These are phyloP conservation scores for Coturnix japonica DNA, from an alignment of 2,113 vertebrate genomes.

Conservation along the genomic window DNA sequence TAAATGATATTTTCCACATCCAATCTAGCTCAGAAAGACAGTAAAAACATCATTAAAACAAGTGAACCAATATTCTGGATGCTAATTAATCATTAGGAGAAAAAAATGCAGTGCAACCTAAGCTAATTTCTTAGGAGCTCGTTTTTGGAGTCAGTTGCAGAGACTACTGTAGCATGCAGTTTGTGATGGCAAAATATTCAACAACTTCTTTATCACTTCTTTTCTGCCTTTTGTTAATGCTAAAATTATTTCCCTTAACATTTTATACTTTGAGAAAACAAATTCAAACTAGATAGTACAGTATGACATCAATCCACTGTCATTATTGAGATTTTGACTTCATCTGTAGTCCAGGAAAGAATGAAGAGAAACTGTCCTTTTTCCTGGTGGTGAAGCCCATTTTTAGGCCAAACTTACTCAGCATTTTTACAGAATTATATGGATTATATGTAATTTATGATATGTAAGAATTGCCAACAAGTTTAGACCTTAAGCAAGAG, in stretches of 20 bases:
- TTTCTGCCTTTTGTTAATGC: background rate
- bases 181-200: background rate
- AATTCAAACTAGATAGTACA: background rate
- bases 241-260: background rate
- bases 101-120: slow-evolving; percentile 36
- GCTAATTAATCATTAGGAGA: slow-evolving; percentile 54
- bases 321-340: background rate
- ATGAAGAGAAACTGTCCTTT: background rate
- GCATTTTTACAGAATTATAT: background rate
- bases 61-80: slow-evolving; percentile 52
- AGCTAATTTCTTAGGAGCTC: slow-evolving; percentile 41
- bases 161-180: background rate
- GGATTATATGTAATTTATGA: background rate
- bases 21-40: slow-evolving; percentile 58
- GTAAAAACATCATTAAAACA: slow-evolving; percentile 55
- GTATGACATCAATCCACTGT: background rate
- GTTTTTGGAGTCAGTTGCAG: slow-evolving; percentile 41
- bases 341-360: accelerated
- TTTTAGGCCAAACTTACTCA: background rate
- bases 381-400: background rate
- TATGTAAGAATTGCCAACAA: background rate
- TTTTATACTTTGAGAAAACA: slow-evolving; percentile 3
- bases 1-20: slow-evolving; percentile 45
- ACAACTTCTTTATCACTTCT: background rate
- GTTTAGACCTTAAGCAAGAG: background rate